Percentiles rank a stretch among this genome's conserved stretches.
phyloP scores from a whole-genome alignment of 2,888 invertebrate species.

The Euspilapteryx auroguttella region DNA sequence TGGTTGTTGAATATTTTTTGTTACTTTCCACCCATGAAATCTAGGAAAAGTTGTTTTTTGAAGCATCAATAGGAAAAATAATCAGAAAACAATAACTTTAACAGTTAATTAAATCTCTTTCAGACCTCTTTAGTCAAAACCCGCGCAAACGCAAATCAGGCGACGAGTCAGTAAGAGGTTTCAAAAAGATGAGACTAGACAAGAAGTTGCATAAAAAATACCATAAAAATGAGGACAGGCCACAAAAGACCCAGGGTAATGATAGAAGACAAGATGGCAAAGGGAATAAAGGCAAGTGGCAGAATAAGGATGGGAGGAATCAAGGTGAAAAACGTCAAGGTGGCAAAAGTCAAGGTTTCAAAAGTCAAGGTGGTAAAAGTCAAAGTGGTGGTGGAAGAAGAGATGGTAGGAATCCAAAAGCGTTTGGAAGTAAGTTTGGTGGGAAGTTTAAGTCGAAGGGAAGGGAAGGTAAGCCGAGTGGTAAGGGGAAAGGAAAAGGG shows the following conservation, averaged over 20 bases:
- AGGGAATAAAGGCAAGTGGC: not conserved
- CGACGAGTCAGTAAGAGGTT: conserved; percentile 32
- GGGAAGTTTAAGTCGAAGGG: too few species aligned
- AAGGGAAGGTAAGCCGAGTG: not conserved
- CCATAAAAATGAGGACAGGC: conserved; percentile 12
- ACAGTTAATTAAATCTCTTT: conserved; percentile 6
- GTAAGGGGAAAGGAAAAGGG: not conserved
- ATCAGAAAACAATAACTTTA: too few species aligned
- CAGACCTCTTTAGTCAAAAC: conserved; percentile 38
- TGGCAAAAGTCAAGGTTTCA: too few species aligned
- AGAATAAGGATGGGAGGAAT: not conserved
- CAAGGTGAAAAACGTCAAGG: conserved; percentile 1
- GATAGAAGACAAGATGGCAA: not conserved
- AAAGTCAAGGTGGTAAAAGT: too few species aligned
- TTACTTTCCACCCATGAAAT: too few species aligned
- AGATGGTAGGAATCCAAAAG: too few species aligned
- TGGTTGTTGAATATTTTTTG: too few species aligned
- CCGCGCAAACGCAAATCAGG: conserved; percentile 32
- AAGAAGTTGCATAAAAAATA: conserved; percentile 36
- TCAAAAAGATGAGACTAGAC: conserved; percentile 46
- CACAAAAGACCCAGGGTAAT: conserved; percentile 2
- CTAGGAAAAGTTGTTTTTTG: too few species aligned
- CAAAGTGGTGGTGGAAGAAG: too few species aligned
- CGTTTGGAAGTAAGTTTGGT: too few species aligned
- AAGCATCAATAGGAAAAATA: too few species aligned